Evolutionary conservation across 2,888 invertebrate genomes (phyloP).

Genomic region (Cephalotes varians): DNA sequence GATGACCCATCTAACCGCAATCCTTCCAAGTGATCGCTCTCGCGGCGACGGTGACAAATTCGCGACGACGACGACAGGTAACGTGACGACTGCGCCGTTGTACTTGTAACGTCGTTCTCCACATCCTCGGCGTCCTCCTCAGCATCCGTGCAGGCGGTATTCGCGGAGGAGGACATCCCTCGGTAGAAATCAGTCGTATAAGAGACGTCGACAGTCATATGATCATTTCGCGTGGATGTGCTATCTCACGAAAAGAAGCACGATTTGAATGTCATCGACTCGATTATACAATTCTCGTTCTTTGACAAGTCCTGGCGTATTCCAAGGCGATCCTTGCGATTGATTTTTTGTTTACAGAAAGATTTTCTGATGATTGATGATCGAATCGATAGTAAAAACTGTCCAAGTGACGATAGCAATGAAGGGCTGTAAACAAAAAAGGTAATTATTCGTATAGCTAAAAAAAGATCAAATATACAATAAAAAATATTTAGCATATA

Average conservation of each 20-base stretch:
- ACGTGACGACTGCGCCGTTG: constrained; percentile 70
- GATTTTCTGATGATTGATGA: not conserved
- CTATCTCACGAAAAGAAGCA: constrained; percentile 15
- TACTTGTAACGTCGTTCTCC: constrained; percentile 79
- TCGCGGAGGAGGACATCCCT: constrained; percentile 81
- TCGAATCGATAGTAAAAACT: not conserved
- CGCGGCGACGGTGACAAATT: constrained; percentile 60
- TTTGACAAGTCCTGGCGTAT: not conserved
- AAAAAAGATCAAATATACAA: not conserved
- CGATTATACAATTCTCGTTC: not conserved
- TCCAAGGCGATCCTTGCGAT: not conserved
- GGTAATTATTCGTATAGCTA: not conserved
- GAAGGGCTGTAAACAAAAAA: constrained; percentile 7
- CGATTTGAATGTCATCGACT: not conserved
- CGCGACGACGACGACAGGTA: constrained; percentile 64
- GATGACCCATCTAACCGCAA: constrained; percentile 82
- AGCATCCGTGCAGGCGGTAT: constrained; percentile 79
- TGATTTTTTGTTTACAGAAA: not conserved
- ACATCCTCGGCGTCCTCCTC: constrained; percentile 85
- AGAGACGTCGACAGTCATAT: constrained; percentile 30
- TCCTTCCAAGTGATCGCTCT: constrained; percentile 83
- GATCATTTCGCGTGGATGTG: not conserved
- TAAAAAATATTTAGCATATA: not conserved
- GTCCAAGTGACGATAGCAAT: not conserved
- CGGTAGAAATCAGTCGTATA: constrained; percentile 56